phyloP scores from a whole-genome alignment of 2,797 vertebrate genomes.

The Atherinosoma microstoma region DNA sequence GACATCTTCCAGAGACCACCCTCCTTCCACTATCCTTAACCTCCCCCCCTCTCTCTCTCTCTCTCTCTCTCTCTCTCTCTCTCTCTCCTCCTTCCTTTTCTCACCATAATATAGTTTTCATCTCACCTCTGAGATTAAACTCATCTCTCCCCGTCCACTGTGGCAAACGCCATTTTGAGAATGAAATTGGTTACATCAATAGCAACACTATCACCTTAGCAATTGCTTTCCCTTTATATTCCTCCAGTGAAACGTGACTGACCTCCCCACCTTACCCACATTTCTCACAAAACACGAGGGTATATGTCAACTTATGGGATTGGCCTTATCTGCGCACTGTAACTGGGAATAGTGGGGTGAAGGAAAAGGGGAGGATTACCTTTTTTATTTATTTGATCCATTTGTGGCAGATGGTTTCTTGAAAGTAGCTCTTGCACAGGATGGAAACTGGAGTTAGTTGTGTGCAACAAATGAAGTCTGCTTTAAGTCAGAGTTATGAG shows the following conservation, averaged over 20 bases:
- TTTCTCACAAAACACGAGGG: constrained; percentile 66
- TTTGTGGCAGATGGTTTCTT: constrained; percentile 48
- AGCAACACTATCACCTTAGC: constrained; percentile 80
- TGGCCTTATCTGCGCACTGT: constrained; percentile 57
- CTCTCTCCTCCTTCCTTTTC: constrained; percentile 40
- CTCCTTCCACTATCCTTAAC: constrained; percentile 54
- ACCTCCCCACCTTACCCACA: constrained; percentile 68
- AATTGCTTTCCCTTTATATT: constrained; percentile 84
- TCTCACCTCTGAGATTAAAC: constrained; percentile 84
- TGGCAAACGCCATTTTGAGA: constrained; percentile 84
- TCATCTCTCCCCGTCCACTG: constrained; percentile 80
- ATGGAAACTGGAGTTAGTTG: constrained; percentile 37
- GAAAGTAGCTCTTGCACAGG: constrained; percentile 50
- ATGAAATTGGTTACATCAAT: constrained; percentile 85
- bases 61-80: neutral
- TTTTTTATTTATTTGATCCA: constrained; percentile 73
- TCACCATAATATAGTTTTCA: constrained; percentile 84
- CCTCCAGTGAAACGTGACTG: constrained; percentile 77
- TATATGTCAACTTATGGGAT: constrained; percentile 62
- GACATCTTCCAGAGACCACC: constrained; percentile 51
- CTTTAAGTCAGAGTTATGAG: constrained; percentile 42
- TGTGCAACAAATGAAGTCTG: constrained; percentile 44
- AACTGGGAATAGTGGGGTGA: constrained; percentile 65
- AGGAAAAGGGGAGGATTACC: constrained; percentile 59
- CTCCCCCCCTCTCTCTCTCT: constrained; percentile 7